Evolutionary conservation across 2,888 invertebrate species (phyloP), one percentile per base, ranked within the genome.

Genomic region (Troglohyphantes excavatus): DNA sequence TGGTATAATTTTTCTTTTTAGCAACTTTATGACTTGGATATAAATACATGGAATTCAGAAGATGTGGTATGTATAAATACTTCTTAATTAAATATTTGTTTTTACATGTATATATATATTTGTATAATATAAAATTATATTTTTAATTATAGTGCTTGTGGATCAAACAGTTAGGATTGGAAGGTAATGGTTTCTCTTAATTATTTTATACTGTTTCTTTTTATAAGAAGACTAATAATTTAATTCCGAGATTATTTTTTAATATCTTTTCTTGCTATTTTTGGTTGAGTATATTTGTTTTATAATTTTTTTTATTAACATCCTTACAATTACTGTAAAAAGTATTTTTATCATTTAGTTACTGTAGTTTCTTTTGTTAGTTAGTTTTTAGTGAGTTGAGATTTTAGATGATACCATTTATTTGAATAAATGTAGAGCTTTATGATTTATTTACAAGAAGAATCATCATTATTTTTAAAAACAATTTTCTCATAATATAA

Each of bases 11-110:
- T 68, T 53, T 39, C 70, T 59, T 92, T 92, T n/a, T 92, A 93
- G 93, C 92, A 93, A 88, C 92, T 93, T 17, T 93, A 93, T 90
- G 93, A 93, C 9, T 92, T 93, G 92, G 93, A 94, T 92, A 93
- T 94, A 0, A 93, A 93, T 82, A 93, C 93, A 0, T 94, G 94
- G 94, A 92, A 93, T 83, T 93, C 93, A 90, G 92, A 93, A 39
- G 94, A 94, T 92, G 93, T 93, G 92, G 93, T 93, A 92, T 92
- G 93, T 92, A 75, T 83, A 43, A 5, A 23, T 43, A 13, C 9
- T 6, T 46, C n/a, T 43, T 26, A 78, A 7, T 43, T 72, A 3
- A 6, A 26, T 61, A 26, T 72, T 59, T 83, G 1, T 46, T 46
- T 27, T 17, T 7, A 29, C 17, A 9, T 33, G 29, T 33, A 29